These are phyloP conservation scores for Allolobophora icterica DNA, from an alignment of 2,888 invertebrate genomes.

Conservation along the genomic window DNA sequence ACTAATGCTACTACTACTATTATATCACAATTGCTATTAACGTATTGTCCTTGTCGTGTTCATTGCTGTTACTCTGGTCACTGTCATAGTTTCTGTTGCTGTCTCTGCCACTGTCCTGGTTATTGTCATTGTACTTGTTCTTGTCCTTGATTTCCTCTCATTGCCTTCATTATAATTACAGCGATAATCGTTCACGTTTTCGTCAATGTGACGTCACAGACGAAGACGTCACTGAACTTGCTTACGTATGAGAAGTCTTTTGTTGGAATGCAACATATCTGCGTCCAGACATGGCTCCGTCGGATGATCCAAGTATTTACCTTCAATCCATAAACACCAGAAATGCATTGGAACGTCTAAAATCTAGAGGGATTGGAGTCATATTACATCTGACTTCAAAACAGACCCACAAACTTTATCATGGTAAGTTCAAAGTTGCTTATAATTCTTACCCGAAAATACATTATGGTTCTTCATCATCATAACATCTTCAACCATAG, in stretches of 20 bases:
- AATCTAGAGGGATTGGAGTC: not conserved
- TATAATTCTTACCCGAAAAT: not conserved
- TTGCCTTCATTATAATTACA: not conserved
- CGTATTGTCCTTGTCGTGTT: not conserved
- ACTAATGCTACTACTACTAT: too few species aligned
- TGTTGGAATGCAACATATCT: slow-evolving; percentile 30
- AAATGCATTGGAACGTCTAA: not conserved
- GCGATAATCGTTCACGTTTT: not conserved
- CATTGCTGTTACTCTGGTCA: not conserved
- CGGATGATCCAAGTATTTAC: slow-evolving; percentile 25
- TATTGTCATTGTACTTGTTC: not conserved
- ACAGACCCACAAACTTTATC: not conserved
- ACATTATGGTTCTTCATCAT: not conserved
- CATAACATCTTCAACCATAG: not conserved
- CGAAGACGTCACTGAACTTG: too few species aligned
- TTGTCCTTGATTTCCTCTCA: not conserved
- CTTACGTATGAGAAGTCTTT: slow-evolving; percentile 33
- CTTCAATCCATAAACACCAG: not conserved
- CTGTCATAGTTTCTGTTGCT: too few species aligned
- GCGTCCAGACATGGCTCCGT: not conserved
- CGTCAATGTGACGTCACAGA: not conserved
- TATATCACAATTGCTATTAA: too few species aligned
- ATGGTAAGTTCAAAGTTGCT: not conserved
- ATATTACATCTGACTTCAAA: not conserved
- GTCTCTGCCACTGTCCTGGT: too few species aligned